Evolutionary conservation across 2,113 vertebrate genomes (phyloP).

Genomic region (Axis porcinus): DNA sequence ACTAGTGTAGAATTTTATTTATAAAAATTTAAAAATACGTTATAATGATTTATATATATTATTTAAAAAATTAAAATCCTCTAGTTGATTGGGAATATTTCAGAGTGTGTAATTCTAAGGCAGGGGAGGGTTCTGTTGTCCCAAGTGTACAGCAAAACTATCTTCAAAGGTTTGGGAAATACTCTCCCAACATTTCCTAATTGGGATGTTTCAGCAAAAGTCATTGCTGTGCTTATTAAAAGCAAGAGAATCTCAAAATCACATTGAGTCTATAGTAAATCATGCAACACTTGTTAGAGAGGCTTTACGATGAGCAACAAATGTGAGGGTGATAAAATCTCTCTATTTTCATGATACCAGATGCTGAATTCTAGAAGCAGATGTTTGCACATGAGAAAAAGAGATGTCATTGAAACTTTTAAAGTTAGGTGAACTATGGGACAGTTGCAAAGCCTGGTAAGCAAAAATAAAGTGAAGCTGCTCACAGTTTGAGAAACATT

Average conservation of each 20-base stretch:
- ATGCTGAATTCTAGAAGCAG: constrained; percentile 37
- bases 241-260: background rate
- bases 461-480: constrained; percentile 11
- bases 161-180: background rate
- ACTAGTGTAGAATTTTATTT: background rate
- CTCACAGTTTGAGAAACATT: background rate
- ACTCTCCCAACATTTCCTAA: background rate
- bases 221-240: background rate
- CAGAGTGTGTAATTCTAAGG: background rate
- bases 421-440: constrained; percentile 6
- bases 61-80: background rate
- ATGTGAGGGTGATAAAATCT: background rate
- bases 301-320: constrained; percentile 28
- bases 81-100: background rate
- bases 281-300: background rate
- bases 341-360: constrained; percentile 12
- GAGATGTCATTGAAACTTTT: constrained; percentile 34
- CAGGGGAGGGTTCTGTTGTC: accelerated
- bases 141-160: background rate
- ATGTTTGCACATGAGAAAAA: constrained; percentile 1
- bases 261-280: constrained; percentile 27
- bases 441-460: background rate
- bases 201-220: constrained; percentile 20
- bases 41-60: background rate
- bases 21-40: background rate